Evolutionary conservation across 2,113 vertebrate species (phyloP).

Genomic region (Glareola pratincola): DNA sequence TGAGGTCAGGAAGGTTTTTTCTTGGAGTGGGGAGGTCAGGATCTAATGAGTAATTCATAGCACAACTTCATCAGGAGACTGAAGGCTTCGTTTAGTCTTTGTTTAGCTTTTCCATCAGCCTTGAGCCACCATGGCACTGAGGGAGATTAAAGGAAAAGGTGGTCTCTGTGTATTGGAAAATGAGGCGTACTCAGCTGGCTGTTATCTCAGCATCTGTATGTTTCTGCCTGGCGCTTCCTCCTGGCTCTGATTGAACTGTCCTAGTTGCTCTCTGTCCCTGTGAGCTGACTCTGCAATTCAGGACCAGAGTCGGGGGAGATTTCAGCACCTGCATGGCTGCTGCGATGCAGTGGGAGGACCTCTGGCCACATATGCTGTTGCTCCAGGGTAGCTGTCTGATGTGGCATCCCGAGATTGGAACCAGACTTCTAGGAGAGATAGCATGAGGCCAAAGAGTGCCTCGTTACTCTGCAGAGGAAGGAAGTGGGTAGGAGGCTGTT

Average conservation of each 20-base stretch:
- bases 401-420: constrained; percentile 27
- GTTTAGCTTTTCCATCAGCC: not conserved
- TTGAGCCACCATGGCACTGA: not conserved
- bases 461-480: not conserved
- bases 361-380: constrained; percentile 6
- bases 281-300: constrained; percentile 41
- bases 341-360: constrained; percentile 20
- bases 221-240: not conserved
- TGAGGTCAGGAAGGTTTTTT: not conserved
- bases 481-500: constrained; percentile 44
- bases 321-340: constrained; percentile 33
- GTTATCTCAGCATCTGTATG: not conserved
- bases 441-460: not conserved
- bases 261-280: not conserved
- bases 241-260: not conserved
- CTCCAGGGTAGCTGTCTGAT: constrained; percentile 45
- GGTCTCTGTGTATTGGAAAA: not conserved
- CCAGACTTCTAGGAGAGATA: not conserved
- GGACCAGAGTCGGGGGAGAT: not conserved
- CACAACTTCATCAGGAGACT: not conserved
- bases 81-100: not conserved
- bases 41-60: not conserved
- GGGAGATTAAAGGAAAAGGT: not conserved
- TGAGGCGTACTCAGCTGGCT: not conserved
- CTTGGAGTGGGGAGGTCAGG: not conserved